Conservation (phyloP, 2,888 invertebrate species). For the Machimus rusticus region DNA sequence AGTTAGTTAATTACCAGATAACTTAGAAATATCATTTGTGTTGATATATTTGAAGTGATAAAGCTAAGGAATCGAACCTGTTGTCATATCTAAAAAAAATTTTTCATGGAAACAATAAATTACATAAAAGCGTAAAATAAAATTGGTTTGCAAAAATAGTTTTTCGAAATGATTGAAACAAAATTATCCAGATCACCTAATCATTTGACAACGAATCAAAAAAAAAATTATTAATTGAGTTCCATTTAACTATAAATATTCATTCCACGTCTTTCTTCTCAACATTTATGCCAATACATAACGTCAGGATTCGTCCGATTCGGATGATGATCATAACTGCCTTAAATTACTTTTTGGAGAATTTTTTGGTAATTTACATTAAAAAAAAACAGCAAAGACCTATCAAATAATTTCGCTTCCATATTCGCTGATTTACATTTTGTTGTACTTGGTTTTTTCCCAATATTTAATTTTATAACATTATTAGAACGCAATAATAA, state of each 20-base stretch:
- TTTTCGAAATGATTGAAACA: background rate
- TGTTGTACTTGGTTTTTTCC: background rate
- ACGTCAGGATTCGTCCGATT: slow-evolving; percentile 55
- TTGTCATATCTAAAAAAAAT: slow-evolving; percentile 3
- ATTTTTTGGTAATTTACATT: slow-evolving; percentile 68
- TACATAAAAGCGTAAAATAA: background rate
- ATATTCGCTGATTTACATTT: slow-evolving; percentile 9
- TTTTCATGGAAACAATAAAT: slow-evolving; percentile 28
- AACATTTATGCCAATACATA: slow-evolving; percentile 3
- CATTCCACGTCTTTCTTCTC: slow-evolving; percentile 14
- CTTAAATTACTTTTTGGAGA: slow-evolving; percentile 75
- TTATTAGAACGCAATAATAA: slow-evolving; percentile 5
- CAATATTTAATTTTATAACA: background rate
- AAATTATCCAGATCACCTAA: background rate
- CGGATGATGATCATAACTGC: slow-evolving; percentile 71
- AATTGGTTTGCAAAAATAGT: slow-evolving; percentile 37
- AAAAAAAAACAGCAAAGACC: slow-evolving; percentile 1
- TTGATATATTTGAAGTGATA: background rate
- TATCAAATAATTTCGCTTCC: slow-evolving; percentile 7
- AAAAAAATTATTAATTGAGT: background rate
- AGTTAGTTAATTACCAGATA: background rate
- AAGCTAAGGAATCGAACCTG: background rate
- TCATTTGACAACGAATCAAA: background rate
- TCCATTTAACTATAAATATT: background rate
- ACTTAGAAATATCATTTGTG: background rate